Percentiles rank a stretch among this genome's conserved stretches.
phyloP scores from a whole-genome alignment of 2,797 vertebrate species.

The Enteromius argenteus region DNA sequence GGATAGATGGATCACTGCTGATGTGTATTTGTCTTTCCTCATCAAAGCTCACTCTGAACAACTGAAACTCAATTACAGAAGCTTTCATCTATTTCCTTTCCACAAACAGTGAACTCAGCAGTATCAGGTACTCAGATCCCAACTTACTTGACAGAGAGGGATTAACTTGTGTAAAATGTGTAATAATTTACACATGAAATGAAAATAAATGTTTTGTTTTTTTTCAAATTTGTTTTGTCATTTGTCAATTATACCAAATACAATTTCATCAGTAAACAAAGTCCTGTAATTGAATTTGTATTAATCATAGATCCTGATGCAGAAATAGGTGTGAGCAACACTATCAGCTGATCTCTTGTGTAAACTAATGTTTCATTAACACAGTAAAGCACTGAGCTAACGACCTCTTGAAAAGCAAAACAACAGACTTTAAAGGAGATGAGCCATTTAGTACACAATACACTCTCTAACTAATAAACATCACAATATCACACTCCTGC shows the following conservation, averaged over 20 bases:
- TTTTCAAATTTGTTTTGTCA: no score
- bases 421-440: conserved; percentile 40
- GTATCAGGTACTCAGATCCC: conserved; percentile 22
- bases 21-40: conserved; percentile 47
- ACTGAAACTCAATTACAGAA: conserved; percentile 28
- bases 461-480: conserved; percentile 40
- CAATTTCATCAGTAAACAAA: not conserved
- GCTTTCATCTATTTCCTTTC: conserved; percentile 47
- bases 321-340: conserved; percentile 10
- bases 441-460: conserved; percentile 43
- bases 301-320: not conserved
- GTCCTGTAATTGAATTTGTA: not conserved
- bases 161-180: not conserved
- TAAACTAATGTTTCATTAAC: conserved; percentile 40
- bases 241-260: not conserved
- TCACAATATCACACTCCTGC: conserved; percentile 34
- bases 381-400: conserved; percentile 21
- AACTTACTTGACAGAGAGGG: not conserved
- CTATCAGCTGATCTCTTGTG: conserved; percentile 12
- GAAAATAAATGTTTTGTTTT: not conserved
- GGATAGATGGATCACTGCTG: conserved; percentile 23
- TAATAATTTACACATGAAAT: not conserved
- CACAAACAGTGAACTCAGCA: conserved; percentile 14
- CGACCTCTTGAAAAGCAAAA: conserved; percentile 23
- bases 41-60: conserved; percentile 23